Evolutionary conservation across 2,888 invertebrate species (phyloP).

Genomic region (Yponomeuta plumbellus): DNA sequence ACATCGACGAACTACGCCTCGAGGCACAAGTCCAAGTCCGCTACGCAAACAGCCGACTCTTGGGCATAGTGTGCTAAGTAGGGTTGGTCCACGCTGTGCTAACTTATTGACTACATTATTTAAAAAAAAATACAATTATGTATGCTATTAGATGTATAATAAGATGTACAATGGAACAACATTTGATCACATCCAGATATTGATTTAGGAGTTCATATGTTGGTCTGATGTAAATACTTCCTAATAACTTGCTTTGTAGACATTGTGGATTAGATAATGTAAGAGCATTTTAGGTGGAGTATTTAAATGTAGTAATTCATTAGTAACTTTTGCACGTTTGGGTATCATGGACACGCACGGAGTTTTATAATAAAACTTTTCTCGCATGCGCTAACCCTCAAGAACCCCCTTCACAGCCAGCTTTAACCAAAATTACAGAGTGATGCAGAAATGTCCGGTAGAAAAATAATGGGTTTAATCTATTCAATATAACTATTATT

Average conservation of each 20-base stretch:
- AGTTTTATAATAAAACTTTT: slow-evolving; percentile 16
- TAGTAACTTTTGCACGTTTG: neutral
- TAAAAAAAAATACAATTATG: neutral
- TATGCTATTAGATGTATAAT: no score
- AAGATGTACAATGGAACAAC: no score
- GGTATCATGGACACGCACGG: slow-evolving; percentile 18
- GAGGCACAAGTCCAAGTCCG: neutral
- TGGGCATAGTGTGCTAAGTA: neutral
- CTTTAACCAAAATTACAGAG: no score
- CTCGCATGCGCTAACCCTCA: slow-evolving; percentile 18
- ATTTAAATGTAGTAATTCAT: neutral
- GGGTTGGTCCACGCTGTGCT: neutral
- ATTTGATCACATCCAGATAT: no score
- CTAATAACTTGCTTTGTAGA: no score
- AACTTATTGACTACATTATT: neutral
- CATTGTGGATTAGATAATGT: no score
- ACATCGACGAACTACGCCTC: neutral
- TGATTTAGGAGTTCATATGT: no score
- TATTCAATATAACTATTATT: no score
- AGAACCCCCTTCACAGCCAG: neutral
- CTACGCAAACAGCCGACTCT: neutral
- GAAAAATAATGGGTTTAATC: no score
- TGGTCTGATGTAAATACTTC: no score
- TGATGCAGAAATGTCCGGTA: no score
- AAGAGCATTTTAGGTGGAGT: no score